phyloP scores from a whole-genome alignment of 2,888 invertebrate genomes.

The Phytoseiulus persimilis region DNA sequence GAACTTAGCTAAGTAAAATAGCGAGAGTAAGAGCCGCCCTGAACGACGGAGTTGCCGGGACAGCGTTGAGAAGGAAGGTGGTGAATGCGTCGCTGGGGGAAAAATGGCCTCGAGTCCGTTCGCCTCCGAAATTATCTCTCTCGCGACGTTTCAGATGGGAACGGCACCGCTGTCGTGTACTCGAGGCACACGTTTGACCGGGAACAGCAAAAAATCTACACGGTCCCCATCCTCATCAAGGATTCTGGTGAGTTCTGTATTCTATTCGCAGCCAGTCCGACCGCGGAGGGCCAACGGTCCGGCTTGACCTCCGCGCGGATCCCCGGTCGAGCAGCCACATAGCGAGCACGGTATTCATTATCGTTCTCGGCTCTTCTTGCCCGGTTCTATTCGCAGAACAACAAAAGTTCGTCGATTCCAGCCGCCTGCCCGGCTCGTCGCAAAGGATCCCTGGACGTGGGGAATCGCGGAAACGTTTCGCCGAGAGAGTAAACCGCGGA shows the following conservation, averaged over 20 bases:
- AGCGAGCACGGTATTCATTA: background rate
- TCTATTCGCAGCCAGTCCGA: slow-evolving; percentile 43
- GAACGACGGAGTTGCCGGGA: background rate
- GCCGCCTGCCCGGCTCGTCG: background rate
- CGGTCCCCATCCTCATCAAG: slow-evolving; percentile 75
- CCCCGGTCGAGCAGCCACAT: background rate
- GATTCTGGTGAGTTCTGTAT: slow-evolving; percentile 61
- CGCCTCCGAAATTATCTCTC: background rate
- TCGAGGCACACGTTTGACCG: slow-evolving; percentile 73
- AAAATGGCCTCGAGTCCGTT: background rate
- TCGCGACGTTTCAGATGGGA: slow-evolving; percentile 49
- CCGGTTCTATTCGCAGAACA: background rate
- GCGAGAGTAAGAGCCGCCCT: background rate
- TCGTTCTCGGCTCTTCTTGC: slow-evolving; percentile 41
- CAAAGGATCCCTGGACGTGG: background rate
- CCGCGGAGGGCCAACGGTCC: background rate
- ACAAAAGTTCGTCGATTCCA: background rate
- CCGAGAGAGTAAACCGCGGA: background rate
- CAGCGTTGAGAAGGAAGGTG: background rate
- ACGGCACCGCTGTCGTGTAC: slow-evolving; percentile 57
- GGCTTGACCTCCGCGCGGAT: background rate
- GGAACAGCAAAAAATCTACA: slow-evolving; percentile 74
- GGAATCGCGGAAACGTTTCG: background rate
- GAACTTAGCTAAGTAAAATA: background rate
- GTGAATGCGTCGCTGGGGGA: background rate